Evolutionary conservation across 1,140 invertebrate genomes (phyloP).

Genomic region (Aleiodes sp.): DNA sequence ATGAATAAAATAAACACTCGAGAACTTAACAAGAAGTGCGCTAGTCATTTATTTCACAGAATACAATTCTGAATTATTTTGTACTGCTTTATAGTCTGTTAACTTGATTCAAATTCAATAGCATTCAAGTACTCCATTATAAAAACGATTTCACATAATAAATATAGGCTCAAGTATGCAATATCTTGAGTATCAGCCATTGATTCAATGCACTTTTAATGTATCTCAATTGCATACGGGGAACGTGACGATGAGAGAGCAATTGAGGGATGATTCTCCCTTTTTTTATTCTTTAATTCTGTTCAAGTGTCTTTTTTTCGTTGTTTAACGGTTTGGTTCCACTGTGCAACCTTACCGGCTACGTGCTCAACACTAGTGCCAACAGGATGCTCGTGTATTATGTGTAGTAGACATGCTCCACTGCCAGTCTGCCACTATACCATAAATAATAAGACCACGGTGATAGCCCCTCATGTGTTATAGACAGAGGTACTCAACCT

Average conservation of each 20-base stretch:
- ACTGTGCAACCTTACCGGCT: constrained; percentile 24
- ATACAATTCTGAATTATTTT: too few relatives aligned
- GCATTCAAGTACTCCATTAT: not conserved
- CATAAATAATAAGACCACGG: constrained; percentile 46
- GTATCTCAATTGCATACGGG: not conserved
- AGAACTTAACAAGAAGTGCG: too few relatives aligned
- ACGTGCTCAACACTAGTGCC: constrained; percentile 22
- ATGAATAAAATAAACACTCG: too few relatives aligned
- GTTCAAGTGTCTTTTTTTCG: constrained; percentile 10
- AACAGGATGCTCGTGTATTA: constrained; percentile 43
- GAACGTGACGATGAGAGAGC: not conserved
- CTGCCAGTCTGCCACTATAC: constrained; percentile 43
- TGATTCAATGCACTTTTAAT: not conserved
- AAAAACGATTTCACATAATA: not conserved
- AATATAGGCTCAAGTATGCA: not conserved
- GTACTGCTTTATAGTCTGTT: too few relatives aligned
- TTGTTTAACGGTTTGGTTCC: constrained; percentile 7
- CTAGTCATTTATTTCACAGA: too few relatives aligned
- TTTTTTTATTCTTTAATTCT: not conserved
- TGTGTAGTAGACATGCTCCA: constrained; percentile 45
- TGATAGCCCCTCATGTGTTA: constrained; percentile 8
- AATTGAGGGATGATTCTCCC: not conserved
- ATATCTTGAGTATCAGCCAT: not conserved
- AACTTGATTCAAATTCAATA: constrained; percentile 7
- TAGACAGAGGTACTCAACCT: constrained; percentile 40